Base-by-base conservation (phyloP, 2,797 vertebrate species). In the Takifugu rubripes region DNA sequence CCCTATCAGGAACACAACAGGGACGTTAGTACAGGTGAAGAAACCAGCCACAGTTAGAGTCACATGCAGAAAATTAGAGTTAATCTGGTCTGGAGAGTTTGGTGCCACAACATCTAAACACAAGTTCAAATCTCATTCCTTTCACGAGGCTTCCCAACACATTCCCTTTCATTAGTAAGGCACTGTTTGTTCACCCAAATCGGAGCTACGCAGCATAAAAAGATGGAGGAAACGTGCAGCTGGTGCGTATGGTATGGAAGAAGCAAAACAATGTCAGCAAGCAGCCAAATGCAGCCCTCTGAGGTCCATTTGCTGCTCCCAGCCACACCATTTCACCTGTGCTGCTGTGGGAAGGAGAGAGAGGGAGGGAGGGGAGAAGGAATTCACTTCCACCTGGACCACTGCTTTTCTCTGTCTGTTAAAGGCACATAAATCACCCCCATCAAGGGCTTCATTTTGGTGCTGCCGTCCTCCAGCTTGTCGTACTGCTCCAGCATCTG, bases 351-450 rank as follows among this genome's bases (percentile, higher is more conserved):
- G 87, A 94, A 90, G 93, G 91, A 92, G 90, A 88, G 75, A 74
- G 71, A 48, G 90, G 87, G 90, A 92, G 91, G 91, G 91, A 90
- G 88, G 85, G 87, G 91, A 93, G 94, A 91, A 94, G 92, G 94
- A 96, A 98, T 92, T 99, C 95, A 99, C 95, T 99, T 98, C 97
- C 97, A 99, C 96, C 95, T 98, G 94, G 95, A 96, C 94, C 96
- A 98, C 90, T 99, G 97, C 94, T 97, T 98, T 73, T 98, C 96
- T 94, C 90, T 96, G 92, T 99, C 97, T 94, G 97, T 99, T 95
- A 99, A 98, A 98, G 97, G 97, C 97, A 99, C 97, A 87, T 99
- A 99, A 90, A 99, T 99, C 92, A 99, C 97, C 88, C 97, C 97
- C 97, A 99, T 99, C 90, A 99, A 90, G 88, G 95, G 92, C 75